phyloP scores from a whole-genome alignment of 2,113 vertebrate species.

The Etheostoma spectabile region DNA sequence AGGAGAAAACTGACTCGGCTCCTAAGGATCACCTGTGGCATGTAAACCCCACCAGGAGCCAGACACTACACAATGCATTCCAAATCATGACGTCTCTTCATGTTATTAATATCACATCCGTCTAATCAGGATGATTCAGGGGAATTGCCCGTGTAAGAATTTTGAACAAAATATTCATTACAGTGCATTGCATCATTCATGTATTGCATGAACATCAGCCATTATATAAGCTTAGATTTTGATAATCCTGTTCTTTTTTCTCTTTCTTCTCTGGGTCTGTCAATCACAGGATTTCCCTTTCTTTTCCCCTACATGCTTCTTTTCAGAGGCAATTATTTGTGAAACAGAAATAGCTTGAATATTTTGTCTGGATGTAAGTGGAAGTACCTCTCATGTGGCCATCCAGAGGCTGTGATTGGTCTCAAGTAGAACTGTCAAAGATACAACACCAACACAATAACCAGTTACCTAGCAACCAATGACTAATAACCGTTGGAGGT shows the following conservation, averaged over 20 bases:
- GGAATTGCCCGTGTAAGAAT: conserved; percentile 11
- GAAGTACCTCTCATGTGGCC: conserved; percentile 49
- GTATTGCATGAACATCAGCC: not conserved
- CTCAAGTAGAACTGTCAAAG: conserved; percentile 56
- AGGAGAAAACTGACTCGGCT: conserved; percentile 33
- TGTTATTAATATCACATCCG: conserved; percentile 46
- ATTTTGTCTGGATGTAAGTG: conserved; percentile 43
- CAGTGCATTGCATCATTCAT: conserved; percentile 38
- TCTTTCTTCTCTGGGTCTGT: conserved; percentile 2
- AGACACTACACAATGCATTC: conserved; percentile 26
- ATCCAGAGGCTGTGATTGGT: conserved; percentile 67
- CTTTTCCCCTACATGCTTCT: not conserved
- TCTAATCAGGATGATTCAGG: conserved; percentile 35
- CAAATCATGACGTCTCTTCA: conserved; percentile 22
- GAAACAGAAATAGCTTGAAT: conserved; percentile 62
- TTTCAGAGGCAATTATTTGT: conserved; percentile 46
- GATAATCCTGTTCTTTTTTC: not conserved
- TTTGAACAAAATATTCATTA: conserved; percentile 40
- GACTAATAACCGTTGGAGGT: conserved; percentile 52
- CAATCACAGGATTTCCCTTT: conserved; percentile 26
- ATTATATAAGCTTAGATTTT: not conserved
- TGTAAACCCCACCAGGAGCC: conserved; percentile 25
- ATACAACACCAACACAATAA: conserved; percentile 32
- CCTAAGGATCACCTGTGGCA: conserved; percentile 29
- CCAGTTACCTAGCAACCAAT: conserved; percentile 76